These are phyloP conservation scores for Calliphora vomitoria DNA, from an alignment of 2,888 invertebrate genomes.

Conservation along the genomic window DNA sequence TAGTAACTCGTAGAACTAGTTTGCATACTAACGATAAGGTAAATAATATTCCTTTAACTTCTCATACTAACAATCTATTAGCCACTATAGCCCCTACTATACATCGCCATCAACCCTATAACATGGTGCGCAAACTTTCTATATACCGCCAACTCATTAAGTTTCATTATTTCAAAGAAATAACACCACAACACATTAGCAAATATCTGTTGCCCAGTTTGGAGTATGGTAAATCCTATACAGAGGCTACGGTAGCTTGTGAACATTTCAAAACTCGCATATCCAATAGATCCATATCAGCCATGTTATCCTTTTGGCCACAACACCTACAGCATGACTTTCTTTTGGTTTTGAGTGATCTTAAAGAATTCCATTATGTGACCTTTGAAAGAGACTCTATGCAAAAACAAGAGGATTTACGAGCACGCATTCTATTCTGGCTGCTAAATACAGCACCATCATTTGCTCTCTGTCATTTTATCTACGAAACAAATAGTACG, in stretches of 20 bases:
- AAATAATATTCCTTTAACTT: constrained; percentile 47
- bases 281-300: constrained; percentile 28
- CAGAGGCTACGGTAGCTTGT: constrained; percentile 44
- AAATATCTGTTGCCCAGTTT: constrained; percentile 66
- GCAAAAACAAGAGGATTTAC: constrained; percentile 45
- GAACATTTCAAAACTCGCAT: constrained; percentile 58
- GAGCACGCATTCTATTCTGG: constrained; percentile 53
- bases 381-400: not conserved
- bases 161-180: constrained; percentile 70
- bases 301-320: constrained; percentile 50
- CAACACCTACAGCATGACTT: constrained; percentile 52
- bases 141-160: constrained; percentile 50
- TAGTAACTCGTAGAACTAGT: constrained; percentile 2
- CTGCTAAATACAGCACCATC: constrained; percentile 47
- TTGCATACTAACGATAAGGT: constrained; percentile 53
- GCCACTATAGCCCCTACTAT: constrained; percentile 27
- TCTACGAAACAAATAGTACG: constrained; percentile 41
- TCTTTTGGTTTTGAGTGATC: constrained; percentile 55
- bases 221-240: constrained; percentile 55
- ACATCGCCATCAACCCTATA: not conserved
- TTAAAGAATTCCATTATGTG: constrained; percentile 71
- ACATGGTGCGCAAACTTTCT: constrained; percentile 40
- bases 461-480: constrained; percentile 59
- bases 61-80: constrained; percentile 25
- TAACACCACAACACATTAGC: constrained; percentile 59